Conservation (phyloP, 2,888 invertebrate species). For the Coremacera marginata region DNA sequence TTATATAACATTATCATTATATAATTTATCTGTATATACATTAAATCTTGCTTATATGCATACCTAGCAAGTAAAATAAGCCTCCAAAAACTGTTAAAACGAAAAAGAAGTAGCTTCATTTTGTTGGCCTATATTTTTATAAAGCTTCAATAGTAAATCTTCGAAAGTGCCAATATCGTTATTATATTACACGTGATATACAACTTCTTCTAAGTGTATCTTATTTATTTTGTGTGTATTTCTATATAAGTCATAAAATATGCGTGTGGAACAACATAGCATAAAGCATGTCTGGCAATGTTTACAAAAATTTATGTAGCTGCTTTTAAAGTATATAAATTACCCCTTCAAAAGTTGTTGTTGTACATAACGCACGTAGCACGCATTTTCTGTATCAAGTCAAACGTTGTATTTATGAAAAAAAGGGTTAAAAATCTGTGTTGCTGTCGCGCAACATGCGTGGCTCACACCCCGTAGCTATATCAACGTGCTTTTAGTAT, state of each 20-base stretch:
- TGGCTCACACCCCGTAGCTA: constrained; percentile 3
- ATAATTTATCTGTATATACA: too few species aligned
- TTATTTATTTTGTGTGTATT: neutral
- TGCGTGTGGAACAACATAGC: neutral
- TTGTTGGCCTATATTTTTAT: too few species aligned
- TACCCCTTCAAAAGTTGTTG: neutral
- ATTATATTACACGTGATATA: neutral
- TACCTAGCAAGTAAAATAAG: too few species aligned
- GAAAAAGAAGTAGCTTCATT: too few species aligned
- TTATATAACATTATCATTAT: too few species aligned
- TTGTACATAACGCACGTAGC: neutral
- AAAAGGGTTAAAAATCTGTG: constrained; percentile 36
- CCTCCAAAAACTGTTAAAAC: too few species aligned
- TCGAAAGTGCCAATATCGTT: too few species aligned
- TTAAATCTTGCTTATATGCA: too few species aligned
- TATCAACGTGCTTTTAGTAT: neutral
- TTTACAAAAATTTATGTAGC: neutral
- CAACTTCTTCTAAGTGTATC: neutral
- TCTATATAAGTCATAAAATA: neutral
- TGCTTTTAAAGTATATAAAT: neutral
- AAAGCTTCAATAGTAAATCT: too few species aligned
- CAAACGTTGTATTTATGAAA: neutral
- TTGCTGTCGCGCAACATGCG: constrained; percentile 21
- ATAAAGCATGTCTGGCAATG: neutral
- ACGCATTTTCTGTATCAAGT: neutral